phyloP scores from a whole-genome alignment of 2,888 invertebrate species.

The Stenoptilia bipunctidactyla region DNA sequence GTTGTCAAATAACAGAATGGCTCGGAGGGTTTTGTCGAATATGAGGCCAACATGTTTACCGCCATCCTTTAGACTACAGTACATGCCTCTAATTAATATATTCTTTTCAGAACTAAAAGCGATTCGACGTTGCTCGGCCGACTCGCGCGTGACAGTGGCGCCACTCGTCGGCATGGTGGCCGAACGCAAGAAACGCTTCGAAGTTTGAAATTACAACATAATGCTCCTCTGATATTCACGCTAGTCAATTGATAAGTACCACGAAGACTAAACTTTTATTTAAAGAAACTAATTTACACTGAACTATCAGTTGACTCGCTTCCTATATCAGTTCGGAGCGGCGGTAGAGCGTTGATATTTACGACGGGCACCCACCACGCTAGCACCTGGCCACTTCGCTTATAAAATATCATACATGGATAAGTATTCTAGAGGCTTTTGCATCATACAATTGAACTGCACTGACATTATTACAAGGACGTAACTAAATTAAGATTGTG shows the following conservation, averaged over 20 bases:
- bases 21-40: no score
- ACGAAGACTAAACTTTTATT: neutral
- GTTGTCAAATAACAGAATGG: no score
- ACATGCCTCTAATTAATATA: no score
- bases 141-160: conserved; percentile 41
- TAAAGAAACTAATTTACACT: neutral
- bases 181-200: conserved; percentile 79
- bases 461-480: no score
- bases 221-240: neutral
- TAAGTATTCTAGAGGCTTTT: no score
- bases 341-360: neutral
- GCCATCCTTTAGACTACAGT: no score
- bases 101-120: conserved; percentile 43
- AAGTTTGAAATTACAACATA: conserved; percentile 36
- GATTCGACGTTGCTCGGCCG: conserved; percentile 44
- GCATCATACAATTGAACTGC: no score
- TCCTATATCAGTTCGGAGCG: no score
- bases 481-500: no score
- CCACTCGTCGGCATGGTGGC: conserved; percentile 80
- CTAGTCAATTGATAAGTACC: neutral
- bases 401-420: neutral
- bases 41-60: no score
- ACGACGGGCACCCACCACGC: conserved; percentile 43
- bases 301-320: no score
- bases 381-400: conserved; percentile 51